phyloP scores from a whole-genome alignment of 2,113 vertebrate species.

The Hemiscyllium ocellatum region DNA sequence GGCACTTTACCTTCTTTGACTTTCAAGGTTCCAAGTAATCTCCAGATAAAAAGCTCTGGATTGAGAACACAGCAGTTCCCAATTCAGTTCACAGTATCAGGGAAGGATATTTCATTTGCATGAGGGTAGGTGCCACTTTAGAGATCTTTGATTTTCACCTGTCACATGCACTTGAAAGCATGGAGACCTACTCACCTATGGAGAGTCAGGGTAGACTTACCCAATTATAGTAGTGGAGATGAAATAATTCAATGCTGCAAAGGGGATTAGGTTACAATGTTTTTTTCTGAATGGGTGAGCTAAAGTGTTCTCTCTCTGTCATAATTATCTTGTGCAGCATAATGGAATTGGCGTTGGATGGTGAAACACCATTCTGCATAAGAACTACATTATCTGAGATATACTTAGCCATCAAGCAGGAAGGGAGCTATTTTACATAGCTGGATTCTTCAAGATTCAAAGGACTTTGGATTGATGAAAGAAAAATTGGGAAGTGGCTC shows the following conservation, averaged over 20 bases:
- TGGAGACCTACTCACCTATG: background rate
- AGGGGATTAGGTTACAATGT: background rate
- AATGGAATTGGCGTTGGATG: background rate
- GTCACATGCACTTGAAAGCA: background rate
- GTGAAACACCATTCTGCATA: background rate
- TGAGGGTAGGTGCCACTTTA: background rate
- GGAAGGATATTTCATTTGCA: background rate
- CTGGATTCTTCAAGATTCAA: background rate
- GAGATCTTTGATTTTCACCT: background rate
- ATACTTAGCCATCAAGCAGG: background rate
- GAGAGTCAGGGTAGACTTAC: background rate
- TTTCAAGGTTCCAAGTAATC: background rate
- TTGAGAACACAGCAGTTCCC: background rate
- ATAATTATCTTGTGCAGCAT: background rate
- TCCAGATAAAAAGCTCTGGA: background rate
- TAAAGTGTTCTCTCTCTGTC: background rate
- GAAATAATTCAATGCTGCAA: background rate
- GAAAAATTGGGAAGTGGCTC: background rate
- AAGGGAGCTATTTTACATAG: background rate
- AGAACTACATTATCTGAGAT: background rate
- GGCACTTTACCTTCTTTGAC: background rate
- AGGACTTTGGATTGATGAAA: background rate
- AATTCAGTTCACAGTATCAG: background rate
- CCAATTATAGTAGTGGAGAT: background rate
- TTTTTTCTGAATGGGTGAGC: background rate